Evolutionary conservation across 2,888 invertebrate genomes (phyloP), one percentile per base, ranked within the genome.

Genomic region (Mantis religiosa): DNA sequence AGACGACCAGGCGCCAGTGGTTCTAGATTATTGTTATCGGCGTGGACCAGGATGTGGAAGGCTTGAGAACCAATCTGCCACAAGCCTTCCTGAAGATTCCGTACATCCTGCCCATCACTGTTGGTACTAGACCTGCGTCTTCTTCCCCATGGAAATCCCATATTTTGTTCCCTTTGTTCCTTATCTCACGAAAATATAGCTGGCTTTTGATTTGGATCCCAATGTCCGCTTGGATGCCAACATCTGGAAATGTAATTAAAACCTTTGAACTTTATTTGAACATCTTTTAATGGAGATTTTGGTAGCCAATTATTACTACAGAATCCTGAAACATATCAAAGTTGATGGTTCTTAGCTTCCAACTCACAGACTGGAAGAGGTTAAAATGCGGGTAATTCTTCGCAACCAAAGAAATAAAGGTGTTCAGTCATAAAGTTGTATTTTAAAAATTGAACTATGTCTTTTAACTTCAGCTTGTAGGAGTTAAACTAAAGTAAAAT

Each of bases 51-150:
- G 91, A 97, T 95, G 92, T 96, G 96, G 92, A 96, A 97, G 89
- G 97, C 96, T 92, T 97, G 97, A 25, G 96, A 96, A 7, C 96
- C 96, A 91, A 97, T 97, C 94, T 96, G 96, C 92, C 96, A 96
- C 71, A 97, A 94, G 9, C 97, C 97, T 92, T 96, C 96, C 92
- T 96, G 96, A 90, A 97, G 93, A 92, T 96, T 96, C 88, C 95
- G 94, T 91, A 95, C 34, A 92, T 96, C 96, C 88, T 95, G 94
- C 25, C 84, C 2, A 47, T 85, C 6, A 20, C 87, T 83, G 27
- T 47, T 54, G 41, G 82, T 4, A 82, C 28, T 81, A 82, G 27
- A 47, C 88, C 82, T 12, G 28, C 87, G 81, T 28, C 71, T 54
- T n/a, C 87, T 34, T 25, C 30, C 82, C 82, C 87, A 82, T 30